A percentile compares a stretch with the other conserved stretches of the same genome.
phyloP scores from a whole-genome alignment of 2,797 vertebrate species.

The Rhinogobio ventralis region DNA sequence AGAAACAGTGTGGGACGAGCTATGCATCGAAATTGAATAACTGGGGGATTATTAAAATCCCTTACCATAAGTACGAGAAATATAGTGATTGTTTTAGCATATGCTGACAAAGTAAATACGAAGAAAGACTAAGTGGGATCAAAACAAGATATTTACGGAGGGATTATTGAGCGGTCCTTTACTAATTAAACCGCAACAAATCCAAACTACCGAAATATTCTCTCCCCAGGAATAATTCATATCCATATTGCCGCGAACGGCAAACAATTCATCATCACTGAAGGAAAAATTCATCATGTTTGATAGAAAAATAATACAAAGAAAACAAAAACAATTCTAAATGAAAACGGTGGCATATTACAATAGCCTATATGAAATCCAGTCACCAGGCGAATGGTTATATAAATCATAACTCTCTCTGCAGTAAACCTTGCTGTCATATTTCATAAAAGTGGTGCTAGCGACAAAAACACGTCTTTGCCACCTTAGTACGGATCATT shows the following conservation, averaged over 20 bases:
- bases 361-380: conserved; percentile 21
- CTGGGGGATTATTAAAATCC: conserved; percentile 5
- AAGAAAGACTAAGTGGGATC: neutral
- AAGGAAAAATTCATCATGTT: conserved; percentile 37
- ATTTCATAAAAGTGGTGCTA: conserved; percentile 21
- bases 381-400: neutral
- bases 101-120: neutral
- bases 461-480: conserved; percentile 3
- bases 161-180: neutral
- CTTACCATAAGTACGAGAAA: neutral
- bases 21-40: neutral
- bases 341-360: neutral
- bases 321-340: conserved; percentile 30
- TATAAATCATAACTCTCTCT: conserved; percentile 35
- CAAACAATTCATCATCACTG: conserved; percentile 33
- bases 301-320: conserved; percentile 34
- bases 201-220: neutral
- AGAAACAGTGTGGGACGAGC: neutral
- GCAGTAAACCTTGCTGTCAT: conserved; percentile 21
- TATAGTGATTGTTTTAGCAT: neutral
- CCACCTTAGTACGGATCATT: neutral
- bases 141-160: neutral
- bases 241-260: neutral
- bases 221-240: conserved; percentile 32
- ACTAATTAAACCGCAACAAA: neutral